Conservation (phyloP, 1,140 invertebrate species). For the Platyura marginata region DNA sequence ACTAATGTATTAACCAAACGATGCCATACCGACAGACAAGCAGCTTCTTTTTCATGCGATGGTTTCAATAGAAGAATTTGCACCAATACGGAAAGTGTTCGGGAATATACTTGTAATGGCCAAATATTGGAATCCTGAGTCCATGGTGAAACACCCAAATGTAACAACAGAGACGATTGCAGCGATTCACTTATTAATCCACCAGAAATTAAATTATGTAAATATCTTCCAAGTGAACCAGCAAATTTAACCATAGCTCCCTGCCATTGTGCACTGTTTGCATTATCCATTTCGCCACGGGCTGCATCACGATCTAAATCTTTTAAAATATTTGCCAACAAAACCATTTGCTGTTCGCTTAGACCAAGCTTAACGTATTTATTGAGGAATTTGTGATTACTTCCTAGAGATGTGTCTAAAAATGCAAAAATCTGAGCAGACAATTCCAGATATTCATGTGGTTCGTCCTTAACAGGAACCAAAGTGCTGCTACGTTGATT, state of each 20-base stretch:
- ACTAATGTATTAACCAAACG: slow-evolving; percentile 71
- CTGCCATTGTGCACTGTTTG: slow-evolving; percentile 15
- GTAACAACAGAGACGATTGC: slow-evolving; percentile 50
- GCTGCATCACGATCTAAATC: slow-evolving; percentile 58
- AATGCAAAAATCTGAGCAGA: slow-evolving; percentile 21
- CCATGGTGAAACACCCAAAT: slow-evolving; percentile 60
- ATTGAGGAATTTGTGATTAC: slow-evolving; percentile 27
- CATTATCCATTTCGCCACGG: slow-evolving; percentile 12
- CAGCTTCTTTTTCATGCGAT: slow-evolving; percentile 69
- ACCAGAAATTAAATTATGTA: slow-evolving; percentile 51
- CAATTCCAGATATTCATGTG: slow-evolving; percentile 38
- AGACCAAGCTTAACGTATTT: slow-evolving; percentile 39
- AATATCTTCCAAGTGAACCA: slow-evolving; percentile 20
- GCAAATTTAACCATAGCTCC: slow-evolving; percentile 22
- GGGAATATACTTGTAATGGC: slow-evolving; percentile 69
- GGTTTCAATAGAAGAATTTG: slow-evolving; percentile 60
- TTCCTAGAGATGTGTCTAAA: slow-evolving; percentile 20
- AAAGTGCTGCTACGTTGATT: slow-evolving; percentile 26
- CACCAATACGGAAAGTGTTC: slow-evolving; percentile 57
- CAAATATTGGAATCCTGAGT: slow-evolving; percentile 42
- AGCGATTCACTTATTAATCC: slow-evolving; percentile 44
- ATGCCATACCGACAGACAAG: slow-evolving; percentile 80
- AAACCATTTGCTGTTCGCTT: slow-evolving; percentile 57
- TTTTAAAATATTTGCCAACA: slow-evolving; percentile 61
- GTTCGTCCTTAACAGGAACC: slow-evolving; percentile 78